A percentile compares a stretch with the other conserved stretches of the same genome.
phyloP scores from a whole-genome alignment of 2,797 vertebrate genomes.

The Clarias pachynema region DNA sequence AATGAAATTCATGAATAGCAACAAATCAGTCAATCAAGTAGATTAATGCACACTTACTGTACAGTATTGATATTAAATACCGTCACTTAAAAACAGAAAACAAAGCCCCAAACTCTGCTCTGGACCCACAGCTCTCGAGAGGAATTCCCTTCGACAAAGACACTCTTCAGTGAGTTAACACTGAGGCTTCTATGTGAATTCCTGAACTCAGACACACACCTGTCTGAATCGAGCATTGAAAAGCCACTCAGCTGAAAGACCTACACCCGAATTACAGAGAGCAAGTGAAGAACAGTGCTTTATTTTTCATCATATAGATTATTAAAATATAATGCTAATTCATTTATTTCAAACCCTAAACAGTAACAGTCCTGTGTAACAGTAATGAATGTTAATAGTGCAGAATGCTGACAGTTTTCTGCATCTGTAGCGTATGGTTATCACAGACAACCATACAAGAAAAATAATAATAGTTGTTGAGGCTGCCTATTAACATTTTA shows the following conservation, averaged over 20 bases:
- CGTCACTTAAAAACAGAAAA: background rate
- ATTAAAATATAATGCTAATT: background rate
- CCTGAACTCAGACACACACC: constrained; percentile 42
- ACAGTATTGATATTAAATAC: background rate
- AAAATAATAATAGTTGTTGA: background rate
- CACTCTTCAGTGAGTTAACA: constrained; percentile 34
- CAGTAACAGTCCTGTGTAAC: background rate
- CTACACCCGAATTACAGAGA: background rate
- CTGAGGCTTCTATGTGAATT: constrained; percentile 30
- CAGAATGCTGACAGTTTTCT: no score
- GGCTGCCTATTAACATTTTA: background rate
- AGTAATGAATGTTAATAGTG: background rate
- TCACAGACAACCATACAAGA: background rate
- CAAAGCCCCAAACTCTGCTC: background rate
- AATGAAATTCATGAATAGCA: background rate
- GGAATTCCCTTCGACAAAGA: constrained; percentile 36
- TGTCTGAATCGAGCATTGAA: constrained; percentile 23
- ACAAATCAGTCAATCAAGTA: background rate
- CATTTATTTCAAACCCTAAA: background rate
- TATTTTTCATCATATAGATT: background rate
- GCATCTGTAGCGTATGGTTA: background rate
- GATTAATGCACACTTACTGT: background rate
- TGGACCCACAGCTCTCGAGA: background rate
- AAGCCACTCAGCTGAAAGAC: constrained; percentile 11
- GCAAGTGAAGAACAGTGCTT: background rate